Conservation (phyloP, 2,888 invertebrate genomes). For the Agrotis ipsilon region DNA sequence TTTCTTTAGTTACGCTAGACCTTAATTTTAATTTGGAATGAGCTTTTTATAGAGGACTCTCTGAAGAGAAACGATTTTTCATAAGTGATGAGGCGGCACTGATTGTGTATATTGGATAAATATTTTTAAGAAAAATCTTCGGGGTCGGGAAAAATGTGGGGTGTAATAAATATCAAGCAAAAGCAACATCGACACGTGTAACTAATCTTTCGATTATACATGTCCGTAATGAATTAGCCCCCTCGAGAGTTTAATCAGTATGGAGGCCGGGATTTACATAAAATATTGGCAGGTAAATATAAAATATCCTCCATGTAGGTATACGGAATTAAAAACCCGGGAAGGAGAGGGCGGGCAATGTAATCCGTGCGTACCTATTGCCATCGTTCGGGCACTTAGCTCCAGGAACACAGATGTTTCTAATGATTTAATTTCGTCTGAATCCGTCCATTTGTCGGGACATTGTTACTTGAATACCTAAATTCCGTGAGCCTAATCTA, state of each 20-base stretch:
- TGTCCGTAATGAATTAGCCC: constrained; percentile 75
- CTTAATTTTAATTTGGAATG: constrained; percentile 91
- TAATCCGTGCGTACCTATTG: constrained; percentile 68
- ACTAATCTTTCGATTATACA: constrained; percentile 85
- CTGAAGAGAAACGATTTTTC: constrained; percentile 89
- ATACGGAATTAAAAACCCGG: constrained; percentile 61
- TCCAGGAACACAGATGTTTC: constrained; percentile 80
- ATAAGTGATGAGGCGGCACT: constrained; percentile 90
- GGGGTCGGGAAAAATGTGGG: constrained; percentile 80
- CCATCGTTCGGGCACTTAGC: constrained; percentile 70
- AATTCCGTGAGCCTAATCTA: constrained; percentile 66
- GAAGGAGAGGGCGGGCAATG: constrained; percentile 61
- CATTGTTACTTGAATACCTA: constrained; percentile 75
- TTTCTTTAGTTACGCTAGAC: constrained; percentile 85
- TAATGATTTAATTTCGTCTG: constrained; percentile 86
- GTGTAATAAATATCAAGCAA: constrained; percentile 84
- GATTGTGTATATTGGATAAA: constrained; percentile 89
- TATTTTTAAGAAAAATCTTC: constrained; percentile 86
- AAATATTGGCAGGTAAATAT: constrained; percentile 73
- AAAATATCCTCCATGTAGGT: constrained; percentile 59
- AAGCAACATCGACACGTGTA: constrained; percentile 86
- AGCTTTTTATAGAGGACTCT: constrained; percentile 89
- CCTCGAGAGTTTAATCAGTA: constrained; percentile 75
- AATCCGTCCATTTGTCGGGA: constrained; percentile 70
- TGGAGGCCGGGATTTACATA: constrained; percentile 69